Percentiles rank a stretch among this genome's conserved stretches.
Evolutionary conservation across 2,113 vertebrate genomes (phyloP).

Genomic region (Cyprinus carpio): DNA sequence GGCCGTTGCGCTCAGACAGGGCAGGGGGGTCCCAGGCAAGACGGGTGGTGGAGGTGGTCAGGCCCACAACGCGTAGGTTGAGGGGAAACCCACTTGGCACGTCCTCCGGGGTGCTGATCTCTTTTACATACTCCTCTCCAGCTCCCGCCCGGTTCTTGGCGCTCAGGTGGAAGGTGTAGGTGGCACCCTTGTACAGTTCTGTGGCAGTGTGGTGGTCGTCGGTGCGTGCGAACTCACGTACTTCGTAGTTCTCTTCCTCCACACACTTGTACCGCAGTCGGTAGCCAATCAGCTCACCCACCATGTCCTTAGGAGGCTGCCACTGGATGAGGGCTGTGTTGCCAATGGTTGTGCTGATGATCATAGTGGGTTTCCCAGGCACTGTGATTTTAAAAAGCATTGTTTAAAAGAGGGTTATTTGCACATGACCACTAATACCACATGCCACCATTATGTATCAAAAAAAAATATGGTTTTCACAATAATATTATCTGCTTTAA

Average conservation of each 20-base stretch:
- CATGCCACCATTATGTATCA: neutral
- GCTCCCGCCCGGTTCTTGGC: conserved; percentile 89
- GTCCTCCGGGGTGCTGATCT: conserved; percentile 88
- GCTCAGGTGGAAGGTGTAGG: conserved; percentile 87
- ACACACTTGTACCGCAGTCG: conserved; percentile 86
- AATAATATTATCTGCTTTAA: neutral
- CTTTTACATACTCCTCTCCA: conserved; percentile 90
- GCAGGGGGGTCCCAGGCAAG: conserved; percentile 89
- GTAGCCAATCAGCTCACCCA: conserved; percentile 91
- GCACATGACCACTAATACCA: neutral
- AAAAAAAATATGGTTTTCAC: neutral
- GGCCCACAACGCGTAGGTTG: conserved; percentile 86
- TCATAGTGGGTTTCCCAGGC: conserved; percentile 92
- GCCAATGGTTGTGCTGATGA: conserved; percentile 93
- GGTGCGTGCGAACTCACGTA: conserved; percentile 83
- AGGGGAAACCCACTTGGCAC: conserved; percentile 88
- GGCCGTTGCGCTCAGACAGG: conserved; percentile 86
- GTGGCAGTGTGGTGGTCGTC: conserved; percentile 92
- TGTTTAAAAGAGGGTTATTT: neutral
- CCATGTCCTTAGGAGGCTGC: conserved; percentile 93
- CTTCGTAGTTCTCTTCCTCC: conserved; percentile 84
- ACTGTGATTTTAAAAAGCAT: conserved; percentile 72
- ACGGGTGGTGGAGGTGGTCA: conserved; percentile 86
- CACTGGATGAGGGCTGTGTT: conserved; percentile 97
- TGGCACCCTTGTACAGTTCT: conserved; percentile 89